phyloP scores from a whole-genome alignment of 1,140 invertebrate genomes.

The Steinernema khuongi region DNA sequence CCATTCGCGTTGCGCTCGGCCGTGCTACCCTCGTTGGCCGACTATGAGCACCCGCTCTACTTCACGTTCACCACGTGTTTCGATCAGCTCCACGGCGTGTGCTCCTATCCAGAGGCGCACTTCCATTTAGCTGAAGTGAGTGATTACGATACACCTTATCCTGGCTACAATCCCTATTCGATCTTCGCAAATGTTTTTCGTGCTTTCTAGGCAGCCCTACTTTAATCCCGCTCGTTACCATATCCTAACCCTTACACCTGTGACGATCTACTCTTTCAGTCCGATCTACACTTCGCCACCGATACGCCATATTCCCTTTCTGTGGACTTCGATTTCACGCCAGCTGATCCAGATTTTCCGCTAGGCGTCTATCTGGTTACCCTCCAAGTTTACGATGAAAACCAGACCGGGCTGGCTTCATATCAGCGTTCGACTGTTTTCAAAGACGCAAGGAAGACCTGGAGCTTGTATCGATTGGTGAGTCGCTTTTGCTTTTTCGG shows the following conservation, averaged over 20 bases:
- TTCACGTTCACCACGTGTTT: background rate
- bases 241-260: too few relatives aligned
- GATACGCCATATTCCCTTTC: background rate
- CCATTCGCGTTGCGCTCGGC: background rate
- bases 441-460: background rate
- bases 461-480: background rate
- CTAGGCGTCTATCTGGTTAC: background rate
- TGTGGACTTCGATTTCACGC: background rate
- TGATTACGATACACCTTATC: too few relatives aligned
- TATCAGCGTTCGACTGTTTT: background rate
- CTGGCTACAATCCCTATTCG: too few relatives aligned
- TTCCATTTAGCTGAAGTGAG: background rate
- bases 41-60: background rate
- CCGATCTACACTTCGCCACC: background rate
- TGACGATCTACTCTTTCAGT: too few relatives aligned
- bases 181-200: too few relatives aligned
- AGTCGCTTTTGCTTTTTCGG: background rate
- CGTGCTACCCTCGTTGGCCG: background rate
- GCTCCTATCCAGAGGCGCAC: background rate
- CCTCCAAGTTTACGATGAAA: background rate
- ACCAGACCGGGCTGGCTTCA: background rate
- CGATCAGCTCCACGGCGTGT: background rate
- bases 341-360: background rate
- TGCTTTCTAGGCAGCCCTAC: background rate
- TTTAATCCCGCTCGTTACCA: background rate